Percentiles rank a stretch among this genome's conserved stretches.
Conservation (phyloP, 92 coral and sea anemone species). For the Chrysogorgia sp. region DNA sequence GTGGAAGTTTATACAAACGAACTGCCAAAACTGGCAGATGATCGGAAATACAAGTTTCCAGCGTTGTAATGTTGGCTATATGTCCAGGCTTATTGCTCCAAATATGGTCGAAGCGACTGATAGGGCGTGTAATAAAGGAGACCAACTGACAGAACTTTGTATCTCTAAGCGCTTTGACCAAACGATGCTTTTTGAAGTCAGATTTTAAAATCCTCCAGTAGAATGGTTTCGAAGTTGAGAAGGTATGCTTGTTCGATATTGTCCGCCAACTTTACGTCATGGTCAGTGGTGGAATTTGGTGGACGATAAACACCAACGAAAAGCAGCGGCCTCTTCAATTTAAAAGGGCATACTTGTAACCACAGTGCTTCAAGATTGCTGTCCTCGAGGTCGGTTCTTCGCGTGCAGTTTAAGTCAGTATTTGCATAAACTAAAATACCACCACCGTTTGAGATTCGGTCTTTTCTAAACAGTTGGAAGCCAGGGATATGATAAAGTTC, state of each 20-base stretch:
- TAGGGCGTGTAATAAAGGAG: too few species aligned
- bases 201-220: slow-evolving; percentile 35
- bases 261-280: slow-evolving; percentile 26
- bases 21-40: too few species aligned
- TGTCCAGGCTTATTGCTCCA: too few species aligned
- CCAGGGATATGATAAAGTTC: slow-evolving; percentile 37
- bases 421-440: slow-evolving; percentile 41
- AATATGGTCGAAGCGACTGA: too few species aligned
- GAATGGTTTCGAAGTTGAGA: slow-evolving; percentile 27
- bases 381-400: slow-evolving; percentile 37
- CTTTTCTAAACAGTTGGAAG: slow-evolving; percentile 16
- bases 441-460: slow-evolving; percentile 17
- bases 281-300: slow-evolving; percentile 22
- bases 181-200: too few species aligned
- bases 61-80: too few species aligned
- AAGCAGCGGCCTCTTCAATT: slow-evolving; percentile 30
- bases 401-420: slow-evolving; percentile 8
- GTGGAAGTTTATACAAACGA: too few species aligned
- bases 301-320: slow-evolving; percentile 39
- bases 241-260: slow-evolving; percentile 35
- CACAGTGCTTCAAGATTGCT: slow-evolving; percentile 37
- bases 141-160: too few species aligned
- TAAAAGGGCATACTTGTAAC: slow-evolving; percentile 35
- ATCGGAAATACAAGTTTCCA: too few species aligned
- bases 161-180: too few species aligned